Conservation (phyloP, 2,113 vertebrate species). For the Bufo gargarizans region DNA sequence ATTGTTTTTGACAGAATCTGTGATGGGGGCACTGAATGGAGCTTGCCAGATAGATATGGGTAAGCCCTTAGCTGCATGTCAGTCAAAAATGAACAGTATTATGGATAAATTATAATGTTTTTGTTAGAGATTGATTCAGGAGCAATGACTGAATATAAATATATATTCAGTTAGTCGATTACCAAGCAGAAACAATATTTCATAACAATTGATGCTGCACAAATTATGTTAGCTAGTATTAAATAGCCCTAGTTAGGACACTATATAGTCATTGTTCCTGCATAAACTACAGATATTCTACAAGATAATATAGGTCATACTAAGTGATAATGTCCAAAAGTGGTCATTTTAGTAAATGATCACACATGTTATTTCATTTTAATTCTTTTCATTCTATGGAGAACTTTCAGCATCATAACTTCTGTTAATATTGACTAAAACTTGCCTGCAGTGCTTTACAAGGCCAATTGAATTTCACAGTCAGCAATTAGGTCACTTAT, state of each 20-base stretch:
- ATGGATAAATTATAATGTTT: too few species aligned
- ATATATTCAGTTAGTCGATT: neutral
- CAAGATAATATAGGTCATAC: neutral
- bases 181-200: neutral
- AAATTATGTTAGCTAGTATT: neutral
- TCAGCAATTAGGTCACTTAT: constrained; percentile 22
- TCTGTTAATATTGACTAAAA: neutral
- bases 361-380: neutral
- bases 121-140: too few species aligned
- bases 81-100: too few species aligned
- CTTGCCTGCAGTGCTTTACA: neutral
- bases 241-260: neutral
- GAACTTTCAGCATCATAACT: neutral
- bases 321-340: neutral
- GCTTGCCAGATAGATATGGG: too few species aligned
- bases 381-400: neutral
- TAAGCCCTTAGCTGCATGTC: too few species aligned
- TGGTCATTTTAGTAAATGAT: neutral
- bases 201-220: neutral
- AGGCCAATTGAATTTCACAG: neutral
- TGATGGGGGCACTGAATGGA: too few species aligned
- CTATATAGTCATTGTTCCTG: neutral
- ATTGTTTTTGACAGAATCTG: too few species aligned
- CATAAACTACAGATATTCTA: neutral
- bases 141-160: too few species aligned